Conservation (phyloP, 2,113 vertebrate species). For the Chaetodon trifascialis region DNA sequence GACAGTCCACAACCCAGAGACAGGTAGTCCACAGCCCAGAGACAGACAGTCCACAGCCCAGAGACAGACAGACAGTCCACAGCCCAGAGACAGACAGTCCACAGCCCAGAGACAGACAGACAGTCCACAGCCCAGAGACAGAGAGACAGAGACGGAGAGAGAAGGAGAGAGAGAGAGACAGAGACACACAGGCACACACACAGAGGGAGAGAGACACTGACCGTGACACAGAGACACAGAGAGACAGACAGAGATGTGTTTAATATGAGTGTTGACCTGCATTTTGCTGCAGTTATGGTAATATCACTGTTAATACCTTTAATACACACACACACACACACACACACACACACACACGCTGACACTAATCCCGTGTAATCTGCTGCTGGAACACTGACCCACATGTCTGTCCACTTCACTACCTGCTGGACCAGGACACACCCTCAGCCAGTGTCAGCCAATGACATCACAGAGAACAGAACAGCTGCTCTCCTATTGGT, state of each 20-base stretch:
- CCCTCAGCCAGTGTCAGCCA: constrained; percentile 24
- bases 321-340: constrained; percentile 32
- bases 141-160: too few relatives aligned
- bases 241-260: neutral
- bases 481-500: neutral
- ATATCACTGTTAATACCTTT: constrained; percentile 58
- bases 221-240: too few relatives aligned
- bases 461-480: neutral
- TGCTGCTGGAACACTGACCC: constrained; percentile 72
- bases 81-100: too few relatives aligned
- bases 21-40: too few relatives aligned
- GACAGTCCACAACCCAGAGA: too few relatives aligned
- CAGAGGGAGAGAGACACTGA: neutral
- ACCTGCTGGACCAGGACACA: constrained; percentile 40
- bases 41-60: too few relatives aligned
- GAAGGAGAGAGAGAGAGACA: too few relatives aligned
- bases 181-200: too few relatives aligned
- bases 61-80: too few relatives aligned
- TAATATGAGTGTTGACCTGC: constrained; percentile 16
- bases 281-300: constrained; percentile 42
- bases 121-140: too few relatives aligned
- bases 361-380: constrained; percentile 66
- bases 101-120: too few relatives aligned
- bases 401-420: constrained; percentile 57
- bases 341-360: constrained; percentile 31